Percentiles rank a stretch among this genome's conserved stretches.
These are phyloP conservation scores for Drosophila pegasa DNA, from an alignment of 2,888 invertebrate species.

Conservation along the genomic window DNA sequence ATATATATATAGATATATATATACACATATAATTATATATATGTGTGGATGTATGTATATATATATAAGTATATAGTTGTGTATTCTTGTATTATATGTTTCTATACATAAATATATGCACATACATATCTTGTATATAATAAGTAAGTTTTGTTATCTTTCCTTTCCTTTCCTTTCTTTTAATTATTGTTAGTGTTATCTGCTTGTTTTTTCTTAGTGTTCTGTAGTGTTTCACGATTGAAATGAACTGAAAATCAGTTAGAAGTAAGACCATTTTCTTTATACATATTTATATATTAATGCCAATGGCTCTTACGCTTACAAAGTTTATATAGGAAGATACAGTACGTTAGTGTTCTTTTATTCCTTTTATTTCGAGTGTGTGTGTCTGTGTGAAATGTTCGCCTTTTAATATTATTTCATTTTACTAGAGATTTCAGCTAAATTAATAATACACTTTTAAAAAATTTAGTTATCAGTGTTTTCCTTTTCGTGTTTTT, in stretches of 20 bases:
- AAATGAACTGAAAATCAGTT: conserved; percentile 59
- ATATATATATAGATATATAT: conserved; percentile 71
- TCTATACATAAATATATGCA: conserved; percentile 74
- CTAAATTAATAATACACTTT: conserved; percentile 73
- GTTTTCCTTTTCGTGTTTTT: conserved; percentile 42
- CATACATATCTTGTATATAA: conserved; percentile 62
- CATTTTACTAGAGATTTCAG: conserved; percentile 75
- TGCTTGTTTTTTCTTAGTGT: conserved; percentile 46
- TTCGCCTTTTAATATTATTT: conserved; percentile 43
- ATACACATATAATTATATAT: conserved; percentile 55
- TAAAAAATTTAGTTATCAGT: conserved; percentile 66
- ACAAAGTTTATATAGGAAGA: conserved; percentile 69
- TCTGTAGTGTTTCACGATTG: conserved; percentile 31
- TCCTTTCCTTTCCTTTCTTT: conserved; percentile 10
- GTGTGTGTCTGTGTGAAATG: conserved; percentile 43
- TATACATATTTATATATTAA: conserved; percentile 23
- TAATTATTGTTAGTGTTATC: conserved; percentile 60
- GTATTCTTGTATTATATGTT: conserved; percentile 63
- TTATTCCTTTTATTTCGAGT: conserved; percentile 11
- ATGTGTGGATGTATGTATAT: conserved; percentile 42
- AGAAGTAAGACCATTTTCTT: conserved; percentile 37
- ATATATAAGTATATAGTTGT: conserved; percentile 68
- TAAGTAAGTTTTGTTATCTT: conserved; percentile 52
- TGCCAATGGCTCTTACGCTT: conserved; percentile 41
- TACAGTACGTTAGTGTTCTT: conserved; percentile 56